Percentiles rank a stretch among this genome's conserved stretches.
phyloP scores from a whole-genome alignment of 2,888 invertebrate species.

The Andrena camellia region DNA sequence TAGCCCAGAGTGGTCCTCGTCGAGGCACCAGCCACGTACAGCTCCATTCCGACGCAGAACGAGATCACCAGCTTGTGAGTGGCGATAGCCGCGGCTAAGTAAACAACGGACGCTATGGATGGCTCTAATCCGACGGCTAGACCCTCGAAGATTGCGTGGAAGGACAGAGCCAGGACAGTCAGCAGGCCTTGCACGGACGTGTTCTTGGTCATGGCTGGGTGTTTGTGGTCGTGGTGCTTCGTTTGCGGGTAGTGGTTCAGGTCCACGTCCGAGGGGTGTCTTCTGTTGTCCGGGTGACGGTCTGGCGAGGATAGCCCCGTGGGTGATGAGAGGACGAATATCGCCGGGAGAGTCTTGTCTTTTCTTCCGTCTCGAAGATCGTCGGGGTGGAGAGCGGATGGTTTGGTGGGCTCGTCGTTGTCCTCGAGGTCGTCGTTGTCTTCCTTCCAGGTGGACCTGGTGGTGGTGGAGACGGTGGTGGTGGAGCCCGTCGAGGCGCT shows the following conservation, averaged over 20 bases:
- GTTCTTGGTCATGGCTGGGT: conserved; percentile 78
- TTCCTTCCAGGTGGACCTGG: conserved; percentile 65
- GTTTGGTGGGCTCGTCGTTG: conserved; percentile 32
- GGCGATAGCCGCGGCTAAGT: conserved; percentile 88
- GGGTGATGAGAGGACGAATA: conserved; percentile 77
- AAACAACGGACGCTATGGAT: conserved; percentile 85
- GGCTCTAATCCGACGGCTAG: conserved; percentile 89
- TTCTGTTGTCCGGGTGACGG: conserved; percentile 42
- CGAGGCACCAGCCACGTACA: conserved; percentile 85
- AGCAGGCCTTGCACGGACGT: conserved; percentile 87
- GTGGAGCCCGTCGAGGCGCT: conserved; percentile 71
- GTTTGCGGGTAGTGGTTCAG: conserved; percentile 41
- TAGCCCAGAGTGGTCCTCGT: conserved; percentile 87
- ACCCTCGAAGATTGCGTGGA: conserved; percentile 90
- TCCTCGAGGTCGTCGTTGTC: conserved; percentile 53
- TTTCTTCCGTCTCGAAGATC: conserved; percentile 44
- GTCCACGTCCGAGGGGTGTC: conserved; percentile 41
- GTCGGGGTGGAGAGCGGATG: conserved; percentile 32
- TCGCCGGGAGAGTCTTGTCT: conserved; percentile 73
- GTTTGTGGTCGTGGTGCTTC: conserved; percentile 55
- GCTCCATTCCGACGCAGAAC: conserved; percentile 89
- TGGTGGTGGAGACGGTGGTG: conserved; percentile 62
- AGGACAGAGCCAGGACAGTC: conserved; percentile 89
- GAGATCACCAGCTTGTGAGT: conserved; percentile 89
- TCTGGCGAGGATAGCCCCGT: conserved; percentile 62